A percentile compares a stretch with the other conserved stretches of the same genome.
Evolutionary conservation across 2,888 invertebrate genomes (phyloP).

Genomic region (Andrena bicolor): DNA sequence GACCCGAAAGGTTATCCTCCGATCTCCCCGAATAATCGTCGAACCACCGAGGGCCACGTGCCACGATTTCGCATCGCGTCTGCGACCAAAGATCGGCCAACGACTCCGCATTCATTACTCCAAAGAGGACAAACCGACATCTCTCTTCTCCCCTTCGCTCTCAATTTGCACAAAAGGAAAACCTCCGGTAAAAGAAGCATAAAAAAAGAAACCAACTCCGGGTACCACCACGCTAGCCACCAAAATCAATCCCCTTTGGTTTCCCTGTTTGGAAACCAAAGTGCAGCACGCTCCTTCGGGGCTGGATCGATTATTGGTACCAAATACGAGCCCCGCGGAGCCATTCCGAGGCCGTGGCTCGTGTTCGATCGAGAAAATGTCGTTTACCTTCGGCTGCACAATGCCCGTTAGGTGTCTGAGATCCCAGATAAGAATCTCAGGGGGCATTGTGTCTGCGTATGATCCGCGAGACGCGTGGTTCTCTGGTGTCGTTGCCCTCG

Average conservation of each 20-base stretch:
- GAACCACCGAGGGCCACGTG: slow-evolving; percentile 61
- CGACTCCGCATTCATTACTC: slow-evolving; percentile 33
- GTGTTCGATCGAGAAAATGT: slow-evolving; percentile 31
- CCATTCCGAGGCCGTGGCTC: background rate
- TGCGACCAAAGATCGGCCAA: slow-evolving; percentile 10
- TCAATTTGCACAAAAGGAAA: background rate
- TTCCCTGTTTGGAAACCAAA: background rate
- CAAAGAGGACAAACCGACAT: background rate
- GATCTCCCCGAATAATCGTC: slow-evolving; percentile 73
- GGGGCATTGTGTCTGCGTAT: slow-evolving; percentile 44
- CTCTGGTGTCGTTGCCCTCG: slow-evolving; percentile 20
- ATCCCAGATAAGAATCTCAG: slow-evolving; percentile 44
- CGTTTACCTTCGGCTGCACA: slow-evolving; percentile 32
- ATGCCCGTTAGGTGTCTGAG: slow-evolving; percentile 39
- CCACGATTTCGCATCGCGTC: slow-evolving; percentile 61
- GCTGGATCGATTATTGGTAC: background rate
- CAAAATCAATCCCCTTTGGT: background rate
- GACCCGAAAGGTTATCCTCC: slow-evolving; percentile 6
- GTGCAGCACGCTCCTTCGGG: too few relatives aligned
- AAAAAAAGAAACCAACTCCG: background rate
- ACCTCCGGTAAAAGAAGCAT: background rate
- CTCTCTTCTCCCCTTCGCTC: background rate
- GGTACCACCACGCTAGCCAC: background rate
- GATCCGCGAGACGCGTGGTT: slow-evolving; percentile 23
- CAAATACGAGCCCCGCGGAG: background rate